Percentiles rank a stretch among this genome's conserved stretches.
phyloP scores from a whole-genome alignment of 2,113 vertebrate species.

The Saguinus imperator region DNA sequence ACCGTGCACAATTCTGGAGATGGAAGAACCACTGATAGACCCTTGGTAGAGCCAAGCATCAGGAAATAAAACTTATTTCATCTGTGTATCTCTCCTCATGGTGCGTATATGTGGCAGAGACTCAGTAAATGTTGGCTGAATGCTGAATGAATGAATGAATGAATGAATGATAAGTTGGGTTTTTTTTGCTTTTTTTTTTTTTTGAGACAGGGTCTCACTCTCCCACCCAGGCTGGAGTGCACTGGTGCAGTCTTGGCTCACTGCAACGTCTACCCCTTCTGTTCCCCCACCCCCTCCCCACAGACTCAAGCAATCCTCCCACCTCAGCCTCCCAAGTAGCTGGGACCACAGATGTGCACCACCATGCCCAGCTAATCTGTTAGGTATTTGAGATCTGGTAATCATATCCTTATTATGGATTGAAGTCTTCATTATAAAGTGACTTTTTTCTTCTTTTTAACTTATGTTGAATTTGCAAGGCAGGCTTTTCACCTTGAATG shows the following conservation, averaged over 20 bases:
- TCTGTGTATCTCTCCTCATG: not conserved
- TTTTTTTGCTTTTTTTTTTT: too few species aligned
- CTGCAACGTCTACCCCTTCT: too few species aligned
- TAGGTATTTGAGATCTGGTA: not conserved
- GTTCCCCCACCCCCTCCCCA: too few species aligned
- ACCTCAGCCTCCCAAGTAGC: too few species aligned
- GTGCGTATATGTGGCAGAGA: not conserved
- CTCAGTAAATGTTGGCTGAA: not conserved
- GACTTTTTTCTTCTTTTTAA: not conserved
- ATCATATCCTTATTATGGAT: not conserved
- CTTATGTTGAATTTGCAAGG: constrained; percentile 18
- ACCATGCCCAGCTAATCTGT: too few species aligned
- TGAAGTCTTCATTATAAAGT: not conserved
- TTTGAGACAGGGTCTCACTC: too few species aligned
- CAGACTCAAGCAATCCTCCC: too few species aligned
- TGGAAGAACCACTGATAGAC: not conserved
- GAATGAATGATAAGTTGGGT: not conserved
- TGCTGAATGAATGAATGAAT: not conserved
- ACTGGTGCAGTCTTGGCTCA: too few species aligned
- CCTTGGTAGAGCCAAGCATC: not conserved
- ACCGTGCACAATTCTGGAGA: not conserved
- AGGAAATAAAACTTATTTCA: not conserved
- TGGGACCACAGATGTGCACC: too few species aligned
- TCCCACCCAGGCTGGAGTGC: too few species aligned
- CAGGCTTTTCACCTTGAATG: not conserved